Conservation (phyloP, 2,113 vertebrate species). For the Synodontis membranacea region DNA sequence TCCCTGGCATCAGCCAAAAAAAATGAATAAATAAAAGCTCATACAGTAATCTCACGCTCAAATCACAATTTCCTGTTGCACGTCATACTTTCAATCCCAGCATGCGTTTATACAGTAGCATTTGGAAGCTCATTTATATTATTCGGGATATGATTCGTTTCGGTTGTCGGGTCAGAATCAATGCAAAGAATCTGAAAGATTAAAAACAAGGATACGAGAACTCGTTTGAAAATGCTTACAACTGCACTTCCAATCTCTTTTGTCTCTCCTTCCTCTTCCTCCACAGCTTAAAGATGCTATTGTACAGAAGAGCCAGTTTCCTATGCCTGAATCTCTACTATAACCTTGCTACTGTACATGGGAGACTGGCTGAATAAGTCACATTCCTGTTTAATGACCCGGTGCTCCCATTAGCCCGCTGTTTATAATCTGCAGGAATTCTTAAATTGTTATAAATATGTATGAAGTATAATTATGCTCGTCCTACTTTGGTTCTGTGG, state of each 20-base stretch:
- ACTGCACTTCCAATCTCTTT: neutral
- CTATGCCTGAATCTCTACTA: conserved; percentile 9
- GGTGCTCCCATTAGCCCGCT: conserved; percentile 56
- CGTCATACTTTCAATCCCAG: neutral
- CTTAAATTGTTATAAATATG: conserved; percentile 58
- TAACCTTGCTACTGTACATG: conserved; percentile 51
- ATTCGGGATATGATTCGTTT: conserved; percentile 29
- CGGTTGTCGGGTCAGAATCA: conserved; percentile 13
- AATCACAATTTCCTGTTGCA: conserved; percentile 3
- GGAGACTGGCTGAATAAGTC: conserved; percentile 48
- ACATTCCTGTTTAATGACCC: conserved; percentile 38
- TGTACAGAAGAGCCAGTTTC: conserved; percentile 1
- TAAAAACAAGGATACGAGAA: conserved; percentile 11
- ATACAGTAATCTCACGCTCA: neutral
- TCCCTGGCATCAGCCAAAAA: neutral
- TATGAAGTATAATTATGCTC: conserved; percentile 51
- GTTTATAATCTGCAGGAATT: conserved; percentile 59
- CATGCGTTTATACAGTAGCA: neutral
- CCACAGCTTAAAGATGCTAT: conserved; percentile 3
- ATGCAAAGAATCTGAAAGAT: neutral
- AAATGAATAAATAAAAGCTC: too few species aligned
- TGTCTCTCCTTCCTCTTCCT: neutral
- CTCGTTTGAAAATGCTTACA: conserved; percentile 10
- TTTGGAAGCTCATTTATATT: conserved; percentile 17
- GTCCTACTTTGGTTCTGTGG: conserved; percentile 35